phyloP scores from a whole-genome alignment of 1,140 invertebrate genomes.

The Copidosoma floridanum region DNA sequence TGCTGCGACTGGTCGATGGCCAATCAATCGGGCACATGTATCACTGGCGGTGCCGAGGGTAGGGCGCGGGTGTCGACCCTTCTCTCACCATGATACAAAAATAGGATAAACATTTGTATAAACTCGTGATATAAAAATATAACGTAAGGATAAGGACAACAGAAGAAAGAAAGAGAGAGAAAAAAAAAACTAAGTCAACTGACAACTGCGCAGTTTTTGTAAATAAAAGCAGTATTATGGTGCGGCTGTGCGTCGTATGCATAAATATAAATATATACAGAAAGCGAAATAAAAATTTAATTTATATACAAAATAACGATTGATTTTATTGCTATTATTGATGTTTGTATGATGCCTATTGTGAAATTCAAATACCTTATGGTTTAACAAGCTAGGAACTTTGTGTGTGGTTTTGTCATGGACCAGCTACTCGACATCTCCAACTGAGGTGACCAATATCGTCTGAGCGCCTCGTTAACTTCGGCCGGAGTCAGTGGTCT shows the following conservation, averaged over 20 bases:
- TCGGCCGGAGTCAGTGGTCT: conserved; percentile 59
- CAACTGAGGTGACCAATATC: conserved; percentile 56
- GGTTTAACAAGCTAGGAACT: conserved; percentile 46
- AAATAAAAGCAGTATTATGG: conserved; percentile 15
- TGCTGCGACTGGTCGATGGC: conserved; percentile 68
- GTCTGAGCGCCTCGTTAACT: conserved; percentile 60
- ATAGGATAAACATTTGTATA: conserved; percentile 51
- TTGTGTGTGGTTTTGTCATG: conserved; percentile 44
- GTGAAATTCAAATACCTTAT: no score
- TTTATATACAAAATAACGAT: conserved; percentile 21
- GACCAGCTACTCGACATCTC: conserved; percentile 51
- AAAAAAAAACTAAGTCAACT: not conserved
- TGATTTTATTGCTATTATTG: no score
- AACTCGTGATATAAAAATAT: conserved; percentile 51
- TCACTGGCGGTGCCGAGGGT: conserved; percentile 64
- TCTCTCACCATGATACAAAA: conserved; percentile 56
- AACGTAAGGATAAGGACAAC: no score
- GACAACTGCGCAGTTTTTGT: no score
- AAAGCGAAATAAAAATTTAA: conserved; percentile 25
- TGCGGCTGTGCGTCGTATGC: not conserved
- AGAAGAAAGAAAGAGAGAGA: not conserved
- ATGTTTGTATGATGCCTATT: not conserved
- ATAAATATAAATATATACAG: conserved; percentile 21
- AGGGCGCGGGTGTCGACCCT: conserved; percentile 64
- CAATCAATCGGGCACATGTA: conserved; percentile 64